phyloP scores from a whole-genome alignment of 2,113 vertebrate genomes.

The Varanus komodoensis region DNA sequence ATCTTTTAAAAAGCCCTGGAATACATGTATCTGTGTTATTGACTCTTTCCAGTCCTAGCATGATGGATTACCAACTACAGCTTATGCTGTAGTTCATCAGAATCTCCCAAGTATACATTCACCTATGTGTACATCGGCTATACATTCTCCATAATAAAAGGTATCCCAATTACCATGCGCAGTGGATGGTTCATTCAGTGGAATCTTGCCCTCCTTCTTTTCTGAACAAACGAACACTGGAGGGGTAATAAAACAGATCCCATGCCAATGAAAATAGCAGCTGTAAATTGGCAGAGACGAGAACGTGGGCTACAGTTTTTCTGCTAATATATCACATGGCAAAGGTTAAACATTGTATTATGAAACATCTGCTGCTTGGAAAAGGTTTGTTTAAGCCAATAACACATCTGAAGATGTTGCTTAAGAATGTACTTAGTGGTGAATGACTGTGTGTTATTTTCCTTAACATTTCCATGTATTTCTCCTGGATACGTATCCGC shows the following conservation, averaged over 20 bases:
- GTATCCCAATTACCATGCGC: neutral
- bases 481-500: constrained; percentile 30
- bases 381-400: neutral
- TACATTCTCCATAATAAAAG: neutral
- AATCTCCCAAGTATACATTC: neutral
- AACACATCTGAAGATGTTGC: constrained; percentile 9
- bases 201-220: neutral
- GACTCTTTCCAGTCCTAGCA: neutral
- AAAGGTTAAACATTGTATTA: neutral
- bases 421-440: neutral
- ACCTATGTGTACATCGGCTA: no score
- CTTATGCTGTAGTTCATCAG: neutral
- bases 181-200: neutral
- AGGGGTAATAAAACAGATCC: neutral
- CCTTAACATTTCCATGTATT: neutral
- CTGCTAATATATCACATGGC: neutral
- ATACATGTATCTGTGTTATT: neutral
- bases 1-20: neutral
- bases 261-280: neutral
- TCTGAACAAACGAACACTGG: neutral
- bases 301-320: no score
- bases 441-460: constrained; percentile 36
- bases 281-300: neutral
- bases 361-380: neutral
- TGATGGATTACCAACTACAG: neutral